Conservation (phyloP, 2,888 invertebrate species). For the Sarcophaga subvicina region DNA sequence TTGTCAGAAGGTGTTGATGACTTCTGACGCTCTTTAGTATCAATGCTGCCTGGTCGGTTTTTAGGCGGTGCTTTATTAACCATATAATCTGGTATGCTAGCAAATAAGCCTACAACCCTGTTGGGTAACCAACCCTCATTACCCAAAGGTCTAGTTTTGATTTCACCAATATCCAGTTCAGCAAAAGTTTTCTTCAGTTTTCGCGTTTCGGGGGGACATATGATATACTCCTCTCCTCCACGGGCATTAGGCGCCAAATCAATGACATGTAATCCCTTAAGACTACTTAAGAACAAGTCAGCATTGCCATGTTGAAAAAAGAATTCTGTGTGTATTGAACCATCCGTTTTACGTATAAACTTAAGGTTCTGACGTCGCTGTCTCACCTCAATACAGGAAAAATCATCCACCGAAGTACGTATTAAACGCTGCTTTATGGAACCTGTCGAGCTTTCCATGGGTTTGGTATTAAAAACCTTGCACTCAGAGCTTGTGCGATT, state of each 20-base stretch:
- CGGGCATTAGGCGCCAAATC: slow-evolving; percentile 84
- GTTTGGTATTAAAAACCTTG: slow-evolving; percentile 80
- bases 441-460: slow-evolving; percentile 68
- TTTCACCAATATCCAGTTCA: slow-evolving; percentile 88
- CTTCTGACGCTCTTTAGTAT: slow-evolving; percentile 67
- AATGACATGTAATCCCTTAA: slow-evolving; percentile 78
- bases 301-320: slow-evolving; percentile 95
- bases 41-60: slow-evolving; percentile 71
- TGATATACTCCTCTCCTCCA: slow-evolving; percentile 84
- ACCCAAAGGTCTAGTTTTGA: slow-evolving; percentile 77
- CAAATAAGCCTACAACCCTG: slow-evolving; percentile 78
- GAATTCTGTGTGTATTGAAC: slow-evolving; percentile 86
- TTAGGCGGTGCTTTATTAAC: slow-evolving; percentile 75
- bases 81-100: slow-evolving; percentile 79
- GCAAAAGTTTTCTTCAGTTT: slow-evolving; percentile 93
- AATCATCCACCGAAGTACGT: slow-evolving; percentile 84
- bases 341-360: slow-evolving; percentile 85
- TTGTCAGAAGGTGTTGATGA: slow-evolving; percentile 74
- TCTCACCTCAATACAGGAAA: slow-evolving; percentile 86
- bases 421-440: slow-evolving; percentile 82
- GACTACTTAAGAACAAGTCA: slow-evolving; percentile 83
- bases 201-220: slow-evolving; percentile 87
- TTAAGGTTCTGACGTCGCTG: slow-evolving; percentile 84
- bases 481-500: slow-evolving; percentile 81
- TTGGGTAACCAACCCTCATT: slow-evolving; percentile 80